phyloP scores from a whole-genome alignment of 2,797 vertebrate genomes.

The Anniella stebbinsi region DNA sequence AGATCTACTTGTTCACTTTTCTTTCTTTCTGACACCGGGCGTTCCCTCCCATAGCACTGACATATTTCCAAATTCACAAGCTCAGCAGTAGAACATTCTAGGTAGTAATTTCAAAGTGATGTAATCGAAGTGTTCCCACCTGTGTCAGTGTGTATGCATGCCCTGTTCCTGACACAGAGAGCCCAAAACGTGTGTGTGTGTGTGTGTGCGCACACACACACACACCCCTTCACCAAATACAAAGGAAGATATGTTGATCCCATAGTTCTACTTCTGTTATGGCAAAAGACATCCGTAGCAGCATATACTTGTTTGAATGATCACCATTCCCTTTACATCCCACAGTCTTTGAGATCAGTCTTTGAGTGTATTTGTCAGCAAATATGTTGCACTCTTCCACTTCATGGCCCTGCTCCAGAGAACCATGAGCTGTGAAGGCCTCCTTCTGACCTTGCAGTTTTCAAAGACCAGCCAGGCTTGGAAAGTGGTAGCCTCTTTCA shows the following conservation, averaged over 20 bases:
- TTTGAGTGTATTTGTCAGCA: neutral
- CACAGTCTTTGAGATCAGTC: neutral
- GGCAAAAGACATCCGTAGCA: neutral
- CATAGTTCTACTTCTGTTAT: neutral
- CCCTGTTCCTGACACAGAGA: neutral
- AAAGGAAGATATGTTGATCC: neutral
- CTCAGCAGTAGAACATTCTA: neutral
- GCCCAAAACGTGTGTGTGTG: neutral
- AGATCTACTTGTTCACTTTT: neutral
- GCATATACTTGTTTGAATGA: neutral
- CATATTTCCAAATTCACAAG: neutral
- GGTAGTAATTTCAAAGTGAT: neutral
- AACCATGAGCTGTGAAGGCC: neutral
- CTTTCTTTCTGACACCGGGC: neutral
- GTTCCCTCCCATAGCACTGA: neutral
- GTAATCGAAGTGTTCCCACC: neutral
- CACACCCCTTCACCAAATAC: no score
- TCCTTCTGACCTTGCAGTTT: neutral
- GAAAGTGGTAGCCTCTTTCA: neutral
- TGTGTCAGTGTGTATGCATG: neutral
- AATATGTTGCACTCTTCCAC: neutral
- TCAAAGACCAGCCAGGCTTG: neutral
- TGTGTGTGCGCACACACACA: neutral
- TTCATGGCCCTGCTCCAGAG: neutral
- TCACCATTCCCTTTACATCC: neutral